Base-by-base conservation (phyloP, 2,113 vertebrate genomes). In the Siniperca chuatsi region DNA sequence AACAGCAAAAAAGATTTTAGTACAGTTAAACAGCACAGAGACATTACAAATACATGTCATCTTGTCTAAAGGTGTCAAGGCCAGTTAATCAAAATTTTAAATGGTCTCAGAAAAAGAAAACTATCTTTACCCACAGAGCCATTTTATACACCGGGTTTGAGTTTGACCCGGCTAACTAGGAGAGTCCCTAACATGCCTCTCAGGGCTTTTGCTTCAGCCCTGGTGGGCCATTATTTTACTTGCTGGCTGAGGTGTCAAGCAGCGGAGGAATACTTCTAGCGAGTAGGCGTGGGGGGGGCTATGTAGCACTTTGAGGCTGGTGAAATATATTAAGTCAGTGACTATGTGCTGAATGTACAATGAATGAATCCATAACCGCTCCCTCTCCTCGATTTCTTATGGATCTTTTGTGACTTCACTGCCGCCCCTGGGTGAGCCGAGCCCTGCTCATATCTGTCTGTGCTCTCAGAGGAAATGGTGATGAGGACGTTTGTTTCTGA, bases 401-500 rank as follows among this genome's bases (percentile, higher is more conserved):
- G 16, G 37, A 64, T 21, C 12, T 64, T 35, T 67, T 58, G 62
- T 29, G 54, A 54, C 71, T 75, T 79, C 29, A 37, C 20, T 0
- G 67, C 23, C 4, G 33, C 55, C 50, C 50, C 57, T 5, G 1
- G 46, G 25, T 5, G 20, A 81, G 13, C 8, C 1, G 42, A 54
- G 55, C 37, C 58, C 6, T 0, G 13, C 66, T 83, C 57, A 10
- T 48, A 44, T 70, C 60, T 2, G 23, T 33, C 64, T 1, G 0
- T 3, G 65, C 42, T 44, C 74, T 75, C 73, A 62, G 20, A 82
- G 64, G 75, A 86, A 71, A 82, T 42, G 70, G 40, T 16, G 77
- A 84, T 66, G 81, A 86, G 66, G 57, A 50, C 13, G 20, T 80
- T 84, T 77, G 81, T 81, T 85, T 85, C 35, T 70, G 58, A 52